phyloP scores from a whole-genome alignment of 2,888 invertebrate species.

The Lasiommata megera region DNA sequence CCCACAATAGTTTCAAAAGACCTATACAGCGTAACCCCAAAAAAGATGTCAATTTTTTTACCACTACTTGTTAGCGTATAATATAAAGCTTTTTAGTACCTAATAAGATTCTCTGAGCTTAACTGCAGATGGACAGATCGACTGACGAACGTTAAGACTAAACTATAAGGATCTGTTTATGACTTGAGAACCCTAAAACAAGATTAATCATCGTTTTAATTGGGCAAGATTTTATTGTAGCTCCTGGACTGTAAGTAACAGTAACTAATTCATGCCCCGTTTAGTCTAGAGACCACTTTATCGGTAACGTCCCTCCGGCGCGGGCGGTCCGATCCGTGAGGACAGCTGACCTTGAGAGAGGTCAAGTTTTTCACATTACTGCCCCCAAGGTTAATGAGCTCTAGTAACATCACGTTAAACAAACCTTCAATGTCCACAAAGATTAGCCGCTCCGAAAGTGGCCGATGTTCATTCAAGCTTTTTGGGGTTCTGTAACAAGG shows the following conservation, averaged over 20 bases:
- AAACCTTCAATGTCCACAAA: background rate
- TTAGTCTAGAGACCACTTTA: conserved; percentile 18
- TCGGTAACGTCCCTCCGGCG: conserved; percentile 28
- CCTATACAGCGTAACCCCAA: too few relatives aligned
- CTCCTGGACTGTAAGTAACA: conserved; percentile 18
- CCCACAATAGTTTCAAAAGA: too few relatives aligned
- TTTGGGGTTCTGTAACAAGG: background rate
- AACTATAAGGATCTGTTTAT: too few relatives aligned
- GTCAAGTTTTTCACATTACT: conserved; percentile 14
- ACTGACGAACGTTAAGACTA: too few relatives aligned
- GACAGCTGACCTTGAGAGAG: conserved; percentile 21
- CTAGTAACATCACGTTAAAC: background rate
- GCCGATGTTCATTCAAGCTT: background rate
- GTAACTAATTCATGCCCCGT: background rate
- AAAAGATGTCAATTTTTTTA: too few relatives aligned
- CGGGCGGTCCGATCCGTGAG: conserved; percentile 4
- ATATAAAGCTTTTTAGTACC: too few relatives aligned
- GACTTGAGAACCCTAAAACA: too few relatives aligned
- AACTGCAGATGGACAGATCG: too few relatives aligned
- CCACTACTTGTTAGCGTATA: too few relatives aligned
- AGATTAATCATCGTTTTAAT: too few relatives aligned
- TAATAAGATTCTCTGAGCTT: too few relatives aligned
- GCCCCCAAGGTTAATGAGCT: conserved; percentile 8
- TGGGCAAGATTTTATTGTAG: background rate
- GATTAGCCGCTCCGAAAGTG: background rate